Base-by-base conservation (phyloP, 2,113 vertebrate species). In the Dromiciops gliroides region DNA sequence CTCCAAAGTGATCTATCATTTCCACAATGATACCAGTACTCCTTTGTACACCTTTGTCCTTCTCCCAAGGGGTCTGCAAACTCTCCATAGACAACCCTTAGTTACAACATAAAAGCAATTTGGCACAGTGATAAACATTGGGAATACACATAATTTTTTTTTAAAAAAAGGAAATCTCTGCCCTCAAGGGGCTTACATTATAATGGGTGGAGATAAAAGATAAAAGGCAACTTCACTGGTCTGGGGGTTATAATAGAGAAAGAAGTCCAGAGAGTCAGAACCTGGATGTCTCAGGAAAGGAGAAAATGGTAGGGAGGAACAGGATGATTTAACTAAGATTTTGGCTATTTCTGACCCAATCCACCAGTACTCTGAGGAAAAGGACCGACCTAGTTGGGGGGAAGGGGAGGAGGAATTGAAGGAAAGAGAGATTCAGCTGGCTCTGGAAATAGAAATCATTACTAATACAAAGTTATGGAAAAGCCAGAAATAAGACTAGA, bases 371-470 rank as follows among this genome's bases (percentile, higher is more conserved):
- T 24, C 50, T 28, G 23, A 48, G 24, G 91, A 49, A 94, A 94
- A 95, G 83, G 24, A 50, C 25, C 92, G 93, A 49, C 83, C 89
- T 24, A 37, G 47, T 90, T 44, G 16, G 67, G 14, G 67, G 37
- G 83, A 95, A 51, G 0, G 16, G 48, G 28, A 44, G n/a, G 67
- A 50, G 89, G 94, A n/a, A 92, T 51, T 44, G 37, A 67, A 12
- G 37, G 93, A 94, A 94, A 50, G 10, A 49, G 92, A 1, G 0
- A 50, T 90, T 95, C 23, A 91, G 91, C 94, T 94, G 48, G 53
- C 49, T 96, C 94, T 91, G 88, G 96, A 94, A 26, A 50, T 28
- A 95, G 91, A 98, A 96, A 97, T 60, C 93, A 88, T 96, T 96
- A 96, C 92, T 97, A 96, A 98, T 93, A 92, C 93, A 93, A 95